Conservation (phyloP, 2,888 invertebrate species). For the Acanthacorydalis orientalis region DNA sequence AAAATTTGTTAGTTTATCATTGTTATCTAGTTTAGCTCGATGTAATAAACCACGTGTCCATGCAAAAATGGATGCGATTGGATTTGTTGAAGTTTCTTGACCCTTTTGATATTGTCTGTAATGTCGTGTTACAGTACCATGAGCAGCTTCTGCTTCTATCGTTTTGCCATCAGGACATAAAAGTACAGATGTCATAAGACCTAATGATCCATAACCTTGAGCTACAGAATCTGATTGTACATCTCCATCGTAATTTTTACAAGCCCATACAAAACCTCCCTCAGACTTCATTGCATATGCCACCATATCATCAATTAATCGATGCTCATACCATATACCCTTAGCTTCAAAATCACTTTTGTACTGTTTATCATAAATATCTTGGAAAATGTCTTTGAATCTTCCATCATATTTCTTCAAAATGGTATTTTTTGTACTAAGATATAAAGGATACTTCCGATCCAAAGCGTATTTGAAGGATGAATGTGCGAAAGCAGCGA, state of each 20-base stretch:
- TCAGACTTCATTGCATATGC: slow-evolving; percentile 96
- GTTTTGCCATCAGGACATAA: slow-evolving; percentile 96
- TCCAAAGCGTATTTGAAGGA: slow-evolving; percentile 82
- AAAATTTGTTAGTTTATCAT: slow-evolving; percentile 56
- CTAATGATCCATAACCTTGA: slow-evolving; percentile 90
- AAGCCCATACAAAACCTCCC: slow-evolving; percentile 99
- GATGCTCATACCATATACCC: slow-evolving; percentile 94
- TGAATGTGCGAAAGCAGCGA: slow-evolving; percentile 83
- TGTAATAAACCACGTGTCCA: slow-evolving; percentile 92
- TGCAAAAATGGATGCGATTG: slow-evolving; percentile 97
- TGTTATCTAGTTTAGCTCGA: slow-evolving; percentile 85
- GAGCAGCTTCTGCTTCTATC: slow-evolving; percentile 95
- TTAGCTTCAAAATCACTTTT: slow-evolving; percentile 67
- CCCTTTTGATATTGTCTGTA: slow-evolving; percentile 81
- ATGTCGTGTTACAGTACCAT: slow-evolving; percentile 91
- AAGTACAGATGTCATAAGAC: slow-evolving; percentile 95
- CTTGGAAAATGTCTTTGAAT: slow-evolving; percentile 95
- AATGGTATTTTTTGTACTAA: slow-evolving; percentile 95
- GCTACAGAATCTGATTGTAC: slow-evolving; percentile 98
- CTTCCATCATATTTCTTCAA: slow-evolving; percentile 91
- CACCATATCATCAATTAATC: slow-evolving; percentile 98
- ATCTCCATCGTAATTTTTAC: slow-evolving; percentile 99
- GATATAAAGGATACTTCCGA: slow-evolving; percentile 73
- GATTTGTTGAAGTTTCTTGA: slow-evolving; percentile 96
- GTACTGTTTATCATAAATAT: slow-evolving; percentile 81